Evolutionary conservation across 2,888 invertebrate genomes (phyloP).

Genomic region (Buathra laborator): DNA sequence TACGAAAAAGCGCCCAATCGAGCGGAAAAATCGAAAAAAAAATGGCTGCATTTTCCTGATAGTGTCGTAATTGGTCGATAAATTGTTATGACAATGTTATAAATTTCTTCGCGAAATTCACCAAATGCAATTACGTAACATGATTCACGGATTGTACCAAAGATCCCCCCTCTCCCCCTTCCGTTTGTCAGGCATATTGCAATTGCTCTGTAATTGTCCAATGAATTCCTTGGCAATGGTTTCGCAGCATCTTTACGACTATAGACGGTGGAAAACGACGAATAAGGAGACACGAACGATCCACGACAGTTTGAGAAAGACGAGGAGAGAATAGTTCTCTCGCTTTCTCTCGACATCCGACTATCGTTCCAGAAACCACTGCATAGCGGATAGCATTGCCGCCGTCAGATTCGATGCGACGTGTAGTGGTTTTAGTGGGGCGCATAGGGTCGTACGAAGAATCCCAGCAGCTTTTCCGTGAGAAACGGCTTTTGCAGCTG

Average conservation of each 20-base stretch:
- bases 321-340: slow-evolving; percentile 47
- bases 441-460: slow-evolving; percentile 33
- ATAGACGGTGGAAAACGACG: slow-evolving; percentile 52
- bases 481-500: slow-evolving; percentile 50
- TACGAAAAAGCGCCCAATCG: too few species aligned
- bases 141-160: slow-evolving; percentile 10
- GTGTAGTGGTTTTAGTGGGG: slow-evolving; percentile 48
- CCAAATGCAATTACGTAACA: not conserved
- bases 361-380: slow-evolving; percentile 67
- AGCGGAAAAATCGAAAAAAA: too few species aligned
- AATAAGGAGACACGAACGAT: slow-evolving; percentile 43
- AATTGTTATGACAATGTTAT: not conserved
- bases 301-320: slow-evolving; percentile 15
- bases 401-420: slow-evolving; percentile 63
- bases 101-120: not conserved
- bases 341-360: slow-evolving; percentile 58
- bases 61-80: too few species aligned
- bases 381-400: slow-evolving; percentile 57
- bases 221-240: slow-evolving; percentile 67
- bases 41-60: too few species aligned
- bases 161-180: too few species aligned
- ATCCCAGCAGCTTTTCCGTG: slow-evolving; percentile 34
- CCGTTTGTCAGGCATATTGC: slow-evolving; percentile 61
- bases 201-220: slow-evolving; percentile 66
- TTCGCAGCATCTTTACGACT: slow-evolving; percentile 56